Evolutionary conservation across 2,888 invertebrate species (phyloP).

Genomic region (Agapostemon virescens): DNA sequence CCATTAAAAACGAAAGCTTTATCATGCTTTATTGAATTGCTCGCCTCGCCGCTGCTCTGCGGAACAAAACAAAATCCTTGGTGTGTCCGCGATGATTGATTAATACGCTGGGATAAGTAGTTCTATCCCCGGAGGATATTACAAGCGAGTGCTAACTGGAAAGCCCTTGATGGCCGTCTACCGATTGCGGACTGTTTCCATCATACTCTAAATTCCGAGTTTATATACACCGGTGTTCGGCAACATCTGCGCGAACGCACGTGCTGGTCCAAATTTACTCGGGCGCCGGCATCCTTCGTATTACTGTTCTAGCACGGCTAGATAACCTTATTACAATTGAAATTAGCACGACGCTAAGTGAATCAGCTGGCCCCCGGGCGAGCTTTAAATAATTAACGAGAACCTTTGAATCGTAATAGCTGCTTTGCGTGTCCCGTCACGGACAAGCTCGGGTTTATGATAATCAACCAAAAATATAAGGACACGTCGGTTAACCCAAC

Average conservation of each 20-base stretch:
- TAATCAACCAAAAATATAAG: neutral
- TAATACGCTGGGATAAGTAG: neutral
- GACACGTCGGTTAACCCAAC: neutral
- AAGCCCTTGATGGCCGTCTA: constrained; percentile 47
- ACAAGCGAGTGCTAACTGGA: constrained; percentile 38
- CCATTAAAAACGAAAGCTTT: constrained; percentile 4
- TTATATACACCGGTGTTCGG: constrained; percentile 56
- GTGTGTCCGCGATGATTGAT: constrained; percentile 14
- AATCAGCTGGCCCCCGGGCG: neutral
- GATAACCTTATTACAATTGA: constrained; percentile 64
- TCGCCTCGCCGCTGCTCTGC: neutral
- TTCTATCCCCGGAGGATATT: constrained; percentile 39
- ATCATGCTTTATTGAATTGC: constrained; percentile 7
- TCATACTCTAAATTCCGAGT: constrained; percentile 56
- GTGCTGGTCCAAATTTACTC: constrained; percentile 59
- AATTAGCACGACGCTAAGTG: constrained; percentile 47
- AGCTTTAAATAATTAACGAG: constrained; percentile 42
- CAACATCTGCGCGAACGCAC: constrained; percentile 63
- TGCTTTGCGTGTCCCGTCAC: neutral
- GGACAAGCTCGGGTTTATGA: neutral
- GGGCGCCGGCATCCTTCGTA: constrained; percentile 55
- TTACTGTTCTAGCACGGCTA: constrained; percentile 49
- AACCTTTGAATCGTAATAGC: constrained; percentile 8
- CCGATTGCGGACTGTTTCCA: constrained; percentile 53
- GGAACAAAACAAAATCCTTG: constrained; percentile 9